Evolutionary conservation across 2,888 invertebrate genomes (phyloP).

Genomic region (Drosophila neotestacea): DNA sequence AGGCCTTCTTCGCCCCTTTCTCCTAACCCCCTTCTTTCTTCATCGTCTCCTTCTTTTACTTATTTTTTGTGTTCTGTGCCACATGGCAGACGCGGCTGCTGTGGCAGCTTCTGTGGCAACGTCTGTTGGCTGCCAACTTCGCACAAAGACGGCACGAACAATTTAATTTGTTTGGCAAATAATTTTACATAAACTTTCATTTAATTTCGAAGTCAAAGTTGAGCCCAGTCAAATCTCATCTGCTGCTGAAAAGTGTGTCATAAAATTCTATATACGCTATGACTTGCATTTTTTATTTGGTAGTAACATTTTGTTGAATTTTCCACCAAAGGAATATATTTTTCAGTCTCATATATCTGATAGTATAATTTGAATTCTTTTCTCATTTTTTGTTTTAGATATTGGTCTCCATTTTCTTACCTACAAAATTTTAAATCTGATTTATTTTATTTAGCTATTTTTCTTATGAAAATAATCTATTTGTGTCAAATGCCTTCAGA

Average conservation of each 20-base stretch:
- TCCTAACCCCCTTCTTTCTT: neutral
- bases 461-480: too few species aligned
- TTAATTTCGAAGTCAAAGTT: constrained; percentile 47
- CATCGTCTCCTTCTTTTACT: neutral
- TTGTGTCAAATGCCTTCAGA: too few species aligned
- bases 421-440: too few species aligned
- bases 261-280: neutral
- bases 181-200: constrained; percentile 48
- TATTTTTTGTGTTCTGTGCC: neutral
- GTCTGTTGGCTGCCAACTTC: constrained; percentile 38
- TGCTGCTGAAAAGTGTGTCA: constrained; percentile 8
- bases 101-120: constrained; percentile 25
- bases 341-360: too few species aligned
- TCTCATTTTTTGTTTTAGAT: too few species aligned
- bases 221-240: constrained; percentile 21
- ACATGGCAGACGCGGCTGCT: constrained; percentile 11
- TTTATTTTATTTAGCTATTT: too few species aligned
- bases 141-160: constrained; percentile 12
- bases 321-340: too few species aligned
- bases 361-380: too few species aligned
- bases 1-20: neutral
- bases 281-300: neutral
- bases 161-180: constrained; percentile 59
- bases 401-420: too few species aligned
- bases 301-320: too few species aligned